phyloP scores from a whole-genome alignment of 2,888 invertebrate species.

The Lasius platythorax region DNA sequence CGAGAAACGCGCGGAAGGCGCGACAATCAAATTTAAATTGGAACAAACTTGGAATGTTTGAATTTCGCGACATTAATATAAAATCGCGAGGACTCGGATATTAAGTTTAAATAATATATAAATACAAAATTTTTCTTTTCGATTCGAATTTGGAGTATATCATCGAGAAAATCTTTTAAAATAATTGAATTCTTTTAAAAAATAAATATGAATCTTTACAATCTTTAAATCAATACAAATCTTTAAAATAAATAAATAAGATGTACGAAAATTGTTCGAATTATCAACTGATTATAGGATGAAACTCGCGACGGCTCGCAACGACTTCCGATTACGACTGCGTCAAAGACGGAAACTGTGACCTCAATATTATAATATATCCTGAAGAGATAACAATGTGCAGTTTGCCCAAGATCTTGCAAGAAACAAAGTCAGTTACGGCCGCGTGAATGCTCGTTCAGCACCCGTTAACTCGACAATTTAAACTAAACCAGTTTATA shows the following conservation, averaged over 20 bases:
- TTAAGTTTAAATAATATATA: not conserved
- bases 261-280: no score
- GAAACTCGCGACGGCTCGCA: not conserved
- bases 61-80: not conserved
- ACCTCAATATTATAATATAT: slow-evolving; percentile 57
- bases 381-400: slow-evolving; percentile 37
- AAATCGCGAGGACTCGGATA: not conserved
- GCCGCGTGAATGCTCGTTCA: slow-evolving; percentile 20
- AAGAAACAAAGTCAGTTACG: slow-evolving; percentile 27
- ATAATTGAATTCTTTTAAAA: no score
- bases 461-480: slow-evolving; percentile 37
- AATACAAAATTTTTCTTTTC: not conserved
- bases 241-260: no score
- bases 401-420: slow-evolving; percentile 35
- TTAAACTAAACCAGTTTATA: slow-evolving; percentile 36
- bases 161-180: not conserved
- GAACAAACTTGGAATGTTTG: not conserved
- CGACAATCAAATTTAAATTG: not conserved
- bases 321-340: slow-evolving; percentile 29
- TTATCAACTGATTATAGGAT: not conserved
- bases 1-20: not conserved
- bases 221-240: no score
- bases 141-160: not conserved
- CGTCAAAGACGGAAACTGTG: slow-evolving; percentile 58
- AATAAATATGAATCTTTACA: no score